A percentile compares a stretch with the other conserved stretches of the same genome.
Evolutionary conservation across 2,888 invertebrate species (phyloP).

Genomic region (Leucania comma): DNA sequence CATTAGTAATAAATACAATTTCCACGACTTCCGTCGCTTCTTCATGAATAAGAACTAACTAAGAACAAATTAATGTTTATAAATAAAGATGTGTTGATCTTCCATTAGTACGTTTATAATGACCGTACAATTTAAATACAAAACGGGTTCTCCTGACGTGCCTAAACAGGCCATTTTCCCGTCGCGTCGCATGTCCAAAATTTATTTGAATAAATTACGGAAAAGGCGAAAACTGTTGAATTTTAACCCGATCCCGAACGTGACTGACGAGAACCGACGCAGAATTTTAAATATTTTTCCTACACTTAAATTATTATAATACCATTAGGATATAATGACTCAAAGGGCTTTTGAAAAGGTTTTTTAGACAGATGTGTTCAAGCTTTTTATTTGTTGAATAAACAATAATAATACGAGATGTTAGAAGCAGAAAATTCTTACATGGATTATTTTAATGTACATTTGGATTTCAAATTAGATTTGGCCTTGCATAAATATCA

Average conservation of each 20-base stretch:
- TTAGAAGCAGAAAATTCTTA: neutral
- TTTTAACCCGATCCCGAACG: conserved; percentile 82
- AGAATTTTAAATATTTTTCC: conserved; percentile 74
- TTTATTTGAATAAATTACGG: conserved; percentile 88
- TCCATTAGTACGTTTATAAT: conserved; percentile 62
- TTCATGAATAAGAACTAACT: conserved; percentile 12
- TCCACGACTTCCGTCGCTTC: neutral
- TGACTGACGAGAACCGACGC: conserved; percentile 67
- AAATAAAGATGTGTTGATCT: conserved; percentile 63
- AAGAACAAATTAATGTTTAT: conserved; percentile 47
- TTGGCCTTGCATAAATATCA: neutral
- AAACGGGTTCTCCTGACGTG: conserved; percentile 63
- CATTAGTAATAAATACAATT: conserved; percentile 16
- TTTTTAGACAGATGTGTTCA: conserved; percentile 33
- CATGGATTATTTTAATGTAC: neutral
- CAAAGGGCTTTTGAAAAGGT: conserved; percentile 53
- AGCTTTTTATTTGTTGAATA: conserved; percentile 20
- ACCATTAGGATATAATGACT: conserved; percentile 63
- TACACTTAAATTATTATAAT: conserved; percentile 71
- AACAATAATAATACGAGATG: neutral
- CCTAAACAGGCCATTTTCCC: conserved; percentile 80
- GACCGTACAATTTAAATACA: conserved; percentile 65
- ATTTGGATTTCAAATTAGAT: neutral
- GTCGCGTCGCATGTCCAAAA: conserved; percentile 82
- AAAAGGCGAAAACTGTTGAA: conserved; percentile 84